Evolutionary conservation across 2,797 vertebrate genomes (phyloP).

Genomic region (Paratrypauchen microcephalus): DNA sequence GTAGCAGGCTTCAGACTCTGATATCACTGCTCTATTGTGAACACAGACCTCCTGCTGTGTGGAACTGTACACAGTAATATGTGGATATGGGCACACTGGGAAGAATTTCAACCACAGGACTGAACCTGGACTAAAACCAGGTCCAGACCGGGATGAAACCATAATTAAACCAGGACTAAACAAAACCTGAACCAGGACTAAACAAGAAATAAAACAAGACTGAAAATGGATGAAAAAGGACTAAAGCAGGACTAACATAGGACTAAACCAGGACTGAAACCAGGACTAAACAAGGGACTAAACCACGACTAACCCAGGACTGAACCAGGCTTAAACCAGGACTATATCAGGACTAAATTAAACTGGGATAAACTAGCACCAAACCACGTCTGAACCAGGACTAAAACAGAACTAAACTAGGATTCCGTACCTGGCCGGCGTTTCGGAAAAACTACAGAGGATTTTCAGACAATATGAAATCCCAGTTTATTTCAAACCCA

Average conservation of each 20-base stretch:
- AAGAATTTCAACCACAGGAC: too few species aligned
- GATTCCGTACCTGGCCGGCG: too few species aligned
- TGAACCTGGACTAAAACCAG: not conserved
- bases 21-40: too few species aligned
- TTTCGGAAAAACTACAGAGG: too few species aligned
- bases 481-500: too few species aligned
- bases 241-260: not conserved
- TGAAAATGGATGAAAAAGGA: not conserved
- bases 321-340: not conserved
- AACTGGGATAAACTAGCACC: too few species aligned
- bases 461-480: too few species aligned
- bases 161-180: not conserved
- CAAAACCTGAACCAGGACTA: not conserved
- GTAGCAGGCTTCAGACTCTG: too few species aligned
- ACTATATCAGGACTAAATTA: not conserved
- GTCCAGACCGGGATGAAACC: not conserved
- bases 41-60: too few species aligned
- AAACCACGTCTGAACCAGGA: not conserved
- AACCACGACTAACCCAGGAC: not conserved
- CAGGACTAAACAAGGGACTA: not conserved
- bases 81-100: too few species aligned
- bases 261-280: not conserved
- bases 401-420: not conserved
- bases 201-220: not conserved
- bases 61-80: too few species aligned